Evolutionary conservation across 2,888 invertebrate species (phyloP), one percentile per base, ranked within the genome.

Genomic region (Epinotia nisella): DNA sequence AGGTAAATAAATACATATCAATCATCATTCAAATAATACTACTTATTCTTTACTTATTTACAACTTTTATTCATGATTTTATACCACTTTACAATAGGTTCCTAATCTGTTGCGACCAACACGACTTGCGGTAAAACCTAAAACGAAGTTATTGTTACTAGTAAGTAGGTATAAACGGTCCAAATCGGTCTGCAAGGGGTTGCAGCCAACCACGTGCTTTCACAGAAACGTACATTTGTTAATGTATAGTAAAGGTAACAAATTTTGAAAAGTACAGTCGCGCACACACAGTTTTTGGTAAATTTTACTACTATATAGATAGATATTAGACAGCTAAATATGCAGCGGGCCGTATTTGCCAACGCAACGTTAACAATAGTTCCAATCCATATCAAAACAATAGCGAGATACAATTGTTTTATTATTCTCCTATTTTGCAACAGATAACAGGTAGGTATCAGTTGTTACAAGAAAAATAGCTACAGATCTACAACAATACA

Each of bases 391-490:
- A 61, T 24, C 49, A 35, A 55, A 70, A 55, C n/a, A 15, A 49
- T 55, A 53, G 21, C n/a, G 15, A 3, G 53, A 41, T 71, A 65
- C 17, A 5, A 29, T 65, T 65, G 59, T 59, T 59, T 65, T 59
- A 59, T 65, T 51, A 39, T 51, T 58, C n/a, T 21, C 49, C 5
- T 5, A 21, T 71, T 49, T 15, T 39, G 19, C 39, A 60, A 61
- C 19, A 70, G 39, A 71, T 55, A 64, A 58, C 15, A 51, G 15
- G 9, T n/a, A 49, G 64, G 65, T 71, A 71, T 65, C 62, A 35
- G 35, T 35, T 1, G 75, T 70, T 49, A 61, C 24, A n/a, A n/a
- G 15, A 24, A 49, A 61, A 61, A 61, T 39, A 49, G 5, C 49
- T n/a, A 61, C 60, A 19, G 61, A 45, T 24, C 24, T 45, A 61